Conservation (phyloP, 2,797 vertebrate genomes). For the Danio aesculapii region DNA sequence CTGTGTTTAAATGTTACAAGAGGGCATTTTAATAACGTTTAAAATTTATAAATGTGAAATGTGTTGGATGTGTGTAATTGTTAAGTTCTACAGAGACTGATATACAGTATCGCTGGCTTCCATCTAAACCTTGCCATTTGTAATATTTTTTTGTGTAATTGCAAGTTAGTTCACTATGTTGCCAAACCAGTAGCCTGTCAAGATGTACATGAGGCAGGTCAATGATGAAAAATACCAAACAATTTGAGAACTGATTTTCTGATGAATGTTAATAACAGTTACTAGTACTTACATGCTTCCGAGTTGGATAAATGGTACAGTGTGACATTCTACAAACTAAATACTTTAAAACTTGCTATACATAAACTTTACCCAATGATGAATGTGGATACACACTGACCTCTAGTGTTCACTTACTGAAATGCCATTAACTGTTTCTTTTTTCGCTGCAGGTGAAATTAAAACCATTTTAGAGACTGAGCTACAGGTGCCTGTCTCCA, state of each 20-base stretch:
- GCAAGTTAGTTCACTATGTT: background rate
- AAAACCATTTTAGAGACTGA: conserved; percentile 96
- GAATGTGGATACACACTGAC: conserved; percentile 8
- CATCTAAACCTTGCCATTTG: background rate
- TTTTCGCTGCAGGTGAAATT: conserved; percentile 86
- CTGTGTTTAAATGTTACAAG: too few relatives aligned
- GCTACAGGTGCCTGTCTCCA: conserved; percentile 91
- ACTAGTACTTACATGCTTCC: background rate
- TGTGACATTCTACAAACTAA: too few relatives aligned
- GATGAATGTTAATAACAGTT: background rate
- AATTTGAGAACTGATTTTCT: background rate
- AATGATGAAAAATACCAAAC: background rate
- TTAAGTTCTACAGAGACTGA: background rate
- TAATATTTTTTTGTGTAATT: background rate
- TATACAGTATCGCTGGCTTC: background rate
- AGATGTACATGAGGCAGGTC: too few relatives aligned
- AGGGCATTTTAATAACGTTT: background rate
- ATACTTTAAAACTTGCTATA: background rate
- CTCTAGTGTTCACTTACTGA: conserved; percentile 43
- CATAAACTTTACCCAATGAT: background rate
- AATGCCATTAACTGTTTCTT: background rate
- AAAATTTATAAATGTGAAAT: background rate
- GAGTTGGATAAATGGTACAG: background rate
- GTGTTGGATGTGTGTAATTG: background rate
- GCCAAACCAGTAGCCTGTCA: background rate